A percentile compares a stretch with the other conserved stretches of the same genome.
These are phyloP conservation scores for Lineus longissimus DNA, from an alignment of 1,140 invertebrate genomes.

Conservation along the genomic window DNA sequence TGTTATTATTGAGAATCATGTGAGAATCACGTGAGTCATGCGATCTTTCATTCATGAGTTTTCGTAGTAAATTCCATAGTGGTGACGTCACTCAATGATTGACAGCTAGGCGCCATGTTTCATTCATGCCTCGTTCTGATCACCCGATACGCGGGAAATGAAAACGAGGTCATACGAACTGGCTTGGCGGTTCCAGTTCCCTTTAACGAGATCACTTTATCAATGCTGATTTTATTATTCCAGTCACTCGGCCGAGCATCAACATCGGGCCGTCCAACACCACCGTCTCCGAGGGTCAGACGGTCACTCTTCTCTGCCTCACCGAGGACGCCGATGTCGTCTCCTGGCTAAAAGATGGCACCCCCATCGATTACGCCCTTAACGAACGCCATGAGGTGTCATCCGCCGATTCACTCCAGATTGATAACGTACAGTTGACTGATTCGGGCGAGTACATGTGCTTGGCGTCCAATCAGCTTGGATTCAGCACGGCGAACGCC, in stretches of 20 bases:
- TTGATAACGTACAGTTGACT: constrained; percentile 12
- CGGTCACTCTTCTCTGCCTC: constrained; percentile 12
- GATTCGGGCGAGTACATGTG: constrained; percentile 20
- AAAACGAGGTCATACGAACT: too few relatives aligned
- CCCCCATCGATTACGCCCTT: constrained; percentile 12
- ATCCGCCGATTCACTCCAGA: constrained; percentile 10
- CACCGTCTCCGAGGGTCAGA: constrained; percentile 13
- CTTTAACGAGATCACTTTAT: too few relatives aligned
- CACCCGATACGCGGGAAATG: too few relatives aligned
- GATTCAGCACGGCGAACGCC: constrained; percentile 11
- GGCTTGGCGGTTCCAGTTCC: too few relatives aligned
- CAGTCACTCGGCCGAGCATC: constrained; percentile 11
- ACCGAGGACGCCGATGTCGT: constrained; percentile 6
- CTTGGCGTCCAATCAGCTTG: constrained; percentile 13
- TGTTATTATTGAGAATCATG: too few relatives aligned
- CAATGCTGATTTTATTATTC: neutral
- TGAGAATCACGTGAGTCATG: too few relatives aligned
- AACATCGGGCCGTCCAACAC: constrained; percentile 19
- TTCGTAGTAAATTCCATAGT: too few relatives aligned
- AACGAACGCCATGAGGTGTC: constrained; percentile 12
- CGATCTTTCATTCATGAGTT: too few relatives aligned
- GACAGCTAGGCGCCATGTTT: too few relatives aligned
- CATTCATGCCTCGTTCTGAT: too few relatives aligned
- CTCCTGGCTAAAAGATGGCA: constrained; percentile 17
- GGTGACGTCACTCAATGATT: too few relatives aligned